Conservation (phyloP, 2,113 vertebrate species). For the Pteronura brasiliensis region DNA sequence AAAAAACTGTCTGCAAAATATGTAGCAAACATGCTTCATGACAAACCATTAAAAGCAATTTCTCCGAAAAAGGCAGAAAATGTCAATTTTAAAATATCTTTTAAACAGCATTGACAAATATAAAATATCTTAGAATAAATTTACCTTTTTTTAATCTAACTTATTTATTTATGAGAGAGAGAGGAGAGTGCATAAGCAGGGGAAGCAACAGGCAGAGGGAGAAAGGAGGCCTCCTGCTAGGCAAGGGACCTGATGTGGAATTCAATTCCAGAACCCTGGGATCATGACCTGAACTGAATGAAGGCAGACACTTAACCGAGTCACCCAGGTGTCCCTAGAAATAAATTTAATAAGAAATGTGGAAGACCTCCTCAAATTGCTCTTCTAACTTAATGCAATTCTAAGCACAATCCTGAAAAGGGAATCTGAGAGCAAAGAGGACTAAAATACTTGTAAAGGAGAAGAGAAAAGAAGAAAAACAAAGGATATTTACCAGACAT, state of each 20-base stretch:
- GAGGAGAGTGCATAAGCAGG: neutral
- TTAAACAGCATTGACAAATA: neutral
- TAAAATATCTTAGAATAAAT: neutral
- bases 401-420: neutral
- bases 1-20: neutral
- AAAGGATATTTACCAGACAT: neutral
- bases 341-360: neutral
- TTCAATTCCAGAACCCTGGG: neutral
- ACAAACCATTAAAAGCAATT: neutral
- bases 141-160: neutral
- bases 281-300: neutral
- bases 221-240: neutral
- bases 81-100: neutral
- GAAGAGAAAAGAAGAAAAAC: neutral
- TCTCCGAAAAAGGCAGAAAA: slow-evolving; percentile 13
- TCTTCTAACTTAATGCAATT: neutral
- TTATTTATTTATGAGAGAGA: neutral
- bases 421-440: neutral
- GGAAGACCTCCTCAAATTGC: neutral
- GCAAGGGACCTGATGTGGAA: neutral
- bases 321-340: neutral
- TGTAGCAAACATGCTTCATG: neutral
- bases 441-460: neutral
- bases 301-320: neutral
- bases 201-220: neutral